Evolutionary conservation across 2,888 invertebrate species (phyloP).

Genomic region (Xylota segnis): DNA sequence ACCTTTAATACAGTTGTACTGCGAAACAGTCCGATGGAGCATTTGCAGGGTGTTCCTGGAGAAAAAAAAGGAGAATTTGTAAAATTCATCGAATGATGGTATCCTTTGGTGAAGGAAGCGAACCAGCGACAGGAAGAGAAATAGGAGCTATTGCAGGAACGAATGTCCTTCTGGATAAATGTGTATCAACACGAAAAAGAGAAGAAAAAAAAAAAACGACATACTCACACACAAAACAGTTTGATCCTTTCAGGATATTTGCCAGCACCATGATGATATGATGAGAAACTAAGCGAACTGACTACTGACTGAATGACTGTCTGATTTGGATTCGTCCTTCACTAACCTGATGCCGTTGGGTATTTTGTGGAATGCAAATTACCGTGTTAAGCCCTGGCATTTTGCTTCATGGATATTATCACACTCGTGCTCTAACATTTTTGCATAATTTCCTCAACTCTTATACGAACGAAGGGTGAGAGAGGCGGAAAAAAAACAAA

Average conservation of each 20-base stretch:
- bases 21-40: slow-evolving; percentile 61
- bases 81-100: slow-evolving; percentile 67
- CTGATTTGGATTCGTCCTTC: slow-evolving; percentile 54
- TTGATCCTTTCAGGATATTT: slow-evolving; percentile 24
- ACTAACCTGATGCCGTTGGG: slow-evolving; percentile 40
- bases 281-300: slow-evolving; percentile 59
- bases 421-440: slow-evolving; percentile 37
- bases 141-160: slow-evolving; percentile 7
- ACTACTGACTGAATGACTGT: slow-evolving; percentile 51
- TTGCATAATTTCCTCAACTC: slow-evolving; percentile 61
- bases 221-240: slow-evolving; percentile 26
- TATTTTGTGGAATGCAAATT: slow-evolving; percentile 69
- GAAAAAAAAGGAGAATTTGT: slow-evolving; percentile 47
- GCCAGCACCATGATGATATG: slow-evolving; percentile 26
- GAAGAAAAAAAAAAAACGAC: no score
- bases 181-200: slow-evolving; percentile 18
- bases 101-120: slow-evolving; percentile 48
- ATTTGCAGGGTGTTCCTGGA: slow-evolving; percentile 26
- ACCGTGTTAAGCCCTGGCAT: slow-evolving; percentile 68
- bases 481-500: background rate
- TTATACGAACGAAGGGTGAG: background rate
- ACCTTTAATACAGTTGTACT: slow-evolving; percentile 69
- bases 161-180: slow-evolving; percentile 46
- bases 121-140: slow-evolving; percentile 13
- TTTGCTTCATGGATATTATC: slow-evolving; percentile 70